These are phyloP conservation scores for Manacus vitellinus DNA, from an alignment of 2,113 vertebrate genomes.

Conservation along the genomic window DNA sequence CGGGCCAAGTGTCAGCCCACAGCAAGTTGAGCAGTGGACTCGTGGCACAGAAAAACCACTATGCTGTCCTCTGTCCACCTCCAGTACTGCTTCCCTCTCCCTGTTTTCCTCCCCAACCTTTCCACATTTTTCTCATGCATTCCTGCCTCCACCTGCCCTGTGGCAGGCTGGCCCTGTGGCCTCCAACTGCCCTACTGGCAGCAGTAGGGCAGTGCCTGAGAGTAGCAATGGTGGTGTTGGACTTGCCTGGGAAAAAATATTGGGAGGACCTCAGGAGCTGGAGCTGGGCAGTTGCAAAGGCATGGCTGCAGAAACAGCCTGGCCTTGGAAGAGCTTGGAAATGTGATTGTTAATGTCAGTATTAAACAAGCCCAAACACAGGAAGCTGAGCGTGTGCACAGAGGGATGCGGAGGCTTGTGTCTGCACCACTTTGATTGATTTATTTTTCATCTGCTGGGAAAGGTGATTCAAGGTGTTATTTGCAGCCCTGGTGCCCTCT, in stretches of 20 bases:
- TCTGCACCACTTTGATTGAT: neutral
- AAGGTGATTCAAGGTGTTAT: neutral
- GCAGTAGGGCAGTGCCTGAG: neutral
- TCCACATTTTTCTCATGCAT: neutral
- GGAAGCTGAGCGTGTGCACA: neutral
- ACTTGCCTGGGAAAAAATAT: neutral
- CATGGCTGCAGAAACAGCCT: rapidly evolving
- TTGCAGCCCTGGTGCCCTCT: neutral
- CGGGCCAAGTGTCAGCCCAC: neutral
- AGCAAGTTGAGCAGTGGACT: neutral
- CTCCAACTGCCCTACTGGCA: neutral
- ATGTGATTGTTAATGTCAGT: neutral
- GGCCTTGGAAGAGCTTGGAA: neutral
- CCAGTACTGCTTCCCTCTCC: neutral
- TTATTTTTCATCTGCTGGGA: neutral
- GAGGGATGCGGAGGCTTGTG: neutral
- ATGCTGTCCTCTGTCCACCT: neutral
- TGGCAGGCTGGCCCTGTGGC: neutral
- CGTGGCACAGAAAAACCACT: neutral
- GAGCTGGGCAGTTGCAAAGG: neutral
- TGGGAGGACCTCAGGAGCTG: neutral
- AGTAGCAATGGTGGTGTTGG: neutral
- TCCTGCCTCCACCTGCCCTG: neutral
- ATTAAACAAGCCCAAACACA: neutral
- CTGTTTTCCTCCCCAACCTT: neutral